Base-by-base conservation (phyloP, 2,888 invertebrate species). In the Ptychoptera albimana region DNA sequence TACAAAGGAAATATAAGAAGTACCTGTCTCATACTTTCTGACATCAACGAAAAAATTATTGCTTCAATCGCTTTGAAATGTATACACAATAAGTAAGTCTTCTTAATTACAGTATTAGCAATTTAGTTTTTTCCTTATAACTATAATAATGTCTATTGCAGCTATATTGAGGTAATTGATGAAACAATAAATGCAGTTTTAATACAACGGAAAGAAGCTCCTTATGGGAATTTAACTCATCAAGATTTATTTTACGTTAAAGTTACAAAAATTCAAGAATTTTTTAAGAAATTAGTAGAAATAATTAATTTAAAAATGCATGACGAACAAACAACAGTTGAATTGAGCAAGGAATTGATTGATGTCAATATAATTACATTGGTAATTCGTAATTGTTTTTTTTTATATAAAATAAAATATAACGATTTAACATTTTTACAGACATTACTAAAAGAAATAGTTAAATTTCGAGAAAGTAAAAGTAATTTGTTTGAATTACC, bases 21-120 rank as follows among this genome's bases (percentile, higher is more conserved):
- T 41, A 71, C 73, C 8, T 58, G 64, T 57, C 60, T 64, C 51
- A 67, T 76, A 49, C 68, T 88, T 46, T 72, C 79, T 48, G 82
- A 80, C 60, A 77, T 85, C 55, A 77, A 80, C 7, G 92, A 91
- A 63, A 85, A 84, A 62, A 71, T 89, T 46, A 72, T 80, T 11
- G 82, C 81, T 1, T 83, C 85, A 1, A 67, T 77, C 13, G 71
- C 82, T 1, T 67, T 92, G 51, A 74, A 82, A 50, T 70, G 71
- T 42, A 65, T 79, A 45, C 83, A 71, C 62, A 55, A 53, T 41
- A 57, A 53, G 58, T 57, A 51, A 44, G 50, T 16, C 37, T 13
- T 16, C 1, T 23, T 36, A 42, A 36, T n/a, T 13, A 9, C 6
- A 13, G 32, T 38, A 13, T 32, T 12, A 8, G 10, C 5, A 12